A percentile compares a stretch with the other conserved stretches of the same genome.
phyloP scores from a whole-genome alignment of 2,113 vertebrate species.

The Atherinomorus stipes region DNA sequence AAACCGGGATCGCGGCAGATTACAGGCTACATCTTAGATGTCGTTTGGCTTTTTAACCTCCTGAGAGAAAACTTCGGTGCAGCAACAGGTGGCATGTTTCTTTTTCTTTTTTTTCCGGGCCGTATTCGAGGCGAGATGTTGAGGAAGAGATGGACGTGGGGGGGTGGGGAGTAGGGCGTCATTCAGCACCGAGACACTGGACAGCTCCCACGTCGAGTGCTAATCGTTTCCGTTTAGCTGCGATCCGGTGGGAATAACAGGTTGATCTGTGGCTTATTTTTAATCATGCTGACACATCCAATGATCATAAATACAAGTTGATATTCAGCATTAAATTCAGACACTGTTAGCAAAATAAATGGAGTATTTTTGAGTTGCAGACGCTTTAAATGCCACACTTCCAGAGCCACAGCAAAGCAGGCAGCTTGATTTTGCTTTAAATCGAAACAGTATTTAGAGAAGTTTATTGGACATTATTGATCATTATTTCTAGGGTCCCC shows the following conservation, averaged over 20 bases:
- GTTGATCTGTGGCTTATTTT: slow-evolving; percentile 4
- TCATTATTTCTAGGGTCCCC: slow-evolving; percentile 27
- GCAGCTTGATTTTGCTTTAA: slow-evolving; percentile 9
- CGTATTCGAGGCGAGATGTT: slow-evolving; percentile 68
- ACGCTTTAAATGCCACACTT: slow-evolving; percentile 18
- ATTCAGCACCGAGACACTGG: slow-evolving; percentile 82
- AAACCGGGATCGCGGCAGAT: slow-evolving; percentile 5
- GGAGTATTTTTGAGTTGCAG: not conserved
- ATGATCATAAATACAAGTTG: slow-evolving; percentile 23
- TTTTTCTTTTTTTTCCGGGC: slow-evolving; percentile 49
- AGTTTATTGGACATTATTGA: slow-evolving; percentile 30
- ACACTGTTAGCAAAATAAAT: slow-evolving; percentile 25
- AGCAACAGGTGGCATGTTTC: slow-evolving; percentile 85
- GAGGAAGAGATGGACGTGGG: slow-evolving; percentile 61
- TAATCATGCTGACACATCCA: not conserved
- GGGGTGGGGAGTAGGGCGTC: slow-evolving; percentile 75
- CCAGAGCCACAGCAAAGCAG: slow-evolving; percentile 5
- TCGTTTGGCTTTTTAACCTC: slow-evolving; percentile 49
- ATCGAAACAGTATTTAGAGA: slow-evolving; percentile 24
- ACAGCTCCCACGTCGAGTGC: slow-evolving; percentile 80
- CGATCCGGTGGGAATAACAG: slow-evolving; percentile 9
- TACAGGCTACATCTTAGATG: slow-evolving; percentile 10
- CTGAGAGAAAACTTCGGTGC: slow-evolving; percentile 80
- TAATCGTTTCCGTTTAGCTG: slow-evolving; percentile 24
- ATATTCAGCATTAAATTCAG: slow-evolving; percentile 9